Percentiles rank a stretch among this genome's conserved stretches.
Conservation (phyloP, 2,797 vertebrate species). For the Nyctibius grandis region DNA sequence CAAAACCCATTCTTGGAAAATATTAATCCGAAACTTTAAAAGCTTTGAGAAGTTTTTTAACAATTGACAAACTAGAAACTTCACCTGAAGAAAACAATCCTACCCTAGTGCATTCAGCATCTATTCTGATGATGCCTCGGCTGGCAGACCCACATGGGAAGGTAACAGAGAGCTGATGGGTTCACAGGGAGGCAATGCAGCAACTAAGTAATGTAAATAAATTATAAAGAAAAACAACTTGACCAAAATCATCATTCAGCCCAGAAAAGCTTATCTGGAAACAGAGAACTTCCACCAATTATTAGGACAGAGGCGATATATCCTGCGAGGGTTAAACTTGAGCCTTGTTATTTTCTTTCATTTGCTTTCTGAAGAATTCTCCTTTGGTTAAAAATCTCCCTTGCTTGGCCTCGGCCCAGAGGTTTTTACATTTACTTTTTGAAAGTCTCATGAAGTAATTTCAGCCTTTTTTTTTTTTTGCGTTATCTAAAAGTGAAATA, state of each 20-base stretch:
- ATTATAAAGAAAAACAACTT: not conserved
- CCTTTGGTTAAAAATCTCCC: slow-evolving; percentile 9
- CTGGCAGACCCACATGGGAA: not conserved
- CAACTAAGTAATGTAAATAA: not conserved
- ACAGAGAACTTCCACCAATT: slow-evolving; percentile 38
- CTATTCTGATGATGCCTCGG: not conserved
- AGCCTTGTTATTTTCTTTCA: slow-evolving; percentile 9
- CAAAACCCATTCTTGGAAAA: not conserved
- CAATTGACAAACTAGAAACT: not conserved
- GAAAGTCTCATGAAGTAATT: slow-evolving; percentile 30
- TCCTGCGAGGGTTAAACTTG: slow-evolving; percentile 30
- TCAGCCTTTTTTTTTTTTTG: not conserved
- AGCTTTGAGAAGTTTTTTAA: not conserved
- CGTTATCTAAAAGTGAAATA: slow-evolving; percentile 12
- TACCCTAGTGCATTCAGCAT: not conserved
- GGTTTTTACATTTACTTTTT: slow-evolving; percentile 13
- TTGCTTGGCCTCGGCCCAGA: slow-evolving; percentile 24
- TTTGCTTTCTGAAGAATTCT: slow-evolving; percentile 41
- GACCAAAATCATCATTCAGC: not conserved
- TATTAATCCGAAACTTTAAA: not conserved
- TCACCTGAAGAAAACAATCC: not conserved
- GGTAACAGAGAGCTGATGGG: not conserved
- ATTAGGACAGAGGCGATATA: not conserved
- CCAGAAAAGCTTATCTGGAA: slow-evolving; percentile 38
- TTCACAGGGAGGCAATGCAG: not conserved